Conservation (phyloP, 2,113 vertebrate species). For the Peromyscus maniculatus region DNA sequence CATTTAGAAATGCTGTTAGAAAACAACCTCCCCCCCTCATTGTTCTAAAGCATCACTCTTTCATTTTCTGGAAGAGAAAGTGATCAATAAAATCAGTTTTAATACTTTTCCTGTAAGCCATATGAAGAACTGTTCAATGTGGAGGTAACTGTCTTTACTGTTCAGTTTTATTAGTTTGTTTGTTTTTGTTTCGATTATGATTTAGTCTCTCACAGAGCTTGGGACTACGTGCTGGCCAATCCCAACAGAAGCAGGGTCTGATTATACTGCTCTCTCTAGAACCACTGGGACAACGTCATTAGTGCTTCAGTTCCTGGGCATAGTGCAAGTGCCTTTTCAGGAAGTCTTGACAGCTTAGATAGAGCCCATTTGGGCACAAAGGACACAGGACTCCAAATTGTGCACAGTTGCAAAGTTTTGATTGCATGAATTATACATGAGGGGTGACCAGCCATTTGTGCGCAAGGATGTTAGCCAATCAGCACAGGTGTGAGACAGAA, state of each 20-base stretch:
- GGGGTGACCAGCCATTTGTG: slow-evolving; percentile 76
- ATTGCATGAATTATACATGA: slow-evolving; percentile 89
- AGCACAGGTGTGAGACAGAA: slow-evolving; percentile 73
- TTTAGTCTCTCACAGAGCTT: slow-evolving; percentile 68
- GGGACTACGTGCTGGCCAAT: slow-evolving; percentile 82
- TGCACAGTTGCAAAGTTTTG: slow-evolving; percentile 86
- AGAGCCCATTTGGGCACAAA: slow-evolving; percentile 81
- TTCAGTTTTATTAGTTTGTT: not conserved
- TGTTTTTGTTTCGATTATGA: not conserved
- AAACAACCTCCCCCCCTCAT: slow-evolving; percentile 45
- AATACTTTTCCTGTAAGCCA: slow-evolving; percentile 62
- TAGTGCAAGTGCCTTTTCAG: slow-evolving; percentile 75
- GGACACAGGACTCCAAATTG: slow-evolving; percentile 83
- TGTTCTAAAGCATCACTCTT: slow-evolving; percentile 81
- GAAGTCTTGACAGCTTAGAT: slow-evolving; percentile 83
- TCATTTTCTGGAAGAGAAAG: slow-evolving; percentile 68
- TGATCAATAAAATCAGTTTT: slow-evolving; percentile 77
- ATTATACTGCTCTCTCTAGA: slow-evolving; percentile 86
- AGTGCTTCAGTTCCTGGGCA: slow-evolving; percentile 80
- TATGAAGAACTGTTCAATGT: slow-evolving; percentile 7
- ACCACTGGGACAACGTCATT: slow-evolving; percentile 85
- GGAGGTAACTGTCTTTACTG: not conserved
- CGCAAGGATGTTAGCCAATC: slow-evolving; percentile 69
- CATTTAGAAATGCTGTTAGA: slow-evolving; percentile 75
- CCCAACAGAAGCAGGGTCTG: slow-evolving; percentile 83